Base-by-base conservation (phyloP, 2,888 invertebrate genomes). In the Bimastos eiseni region DNA sequence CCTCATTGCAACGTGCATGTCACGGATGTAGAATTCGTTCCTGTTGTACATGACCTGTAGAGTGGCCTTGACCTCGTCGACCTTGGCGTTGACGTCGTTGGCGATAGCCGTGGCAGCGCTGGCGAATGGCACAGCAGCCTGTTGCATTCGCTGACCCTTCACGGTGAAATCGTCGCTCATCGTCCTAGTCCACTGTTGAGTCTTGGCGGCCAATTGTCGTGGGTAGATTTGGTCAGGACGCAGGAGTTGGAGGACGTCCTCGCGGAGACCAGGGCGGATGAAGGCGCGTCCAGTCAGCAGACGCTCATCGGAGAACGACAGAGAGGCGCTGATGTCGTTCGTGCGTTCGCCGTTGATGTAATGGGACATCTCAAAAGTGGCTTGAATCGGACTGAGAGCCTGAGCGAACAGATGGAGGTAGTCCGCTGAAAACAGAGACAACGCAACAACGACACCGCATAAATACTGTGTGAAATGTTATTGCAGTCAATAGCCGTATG, bases 11-110 rank as follows among this genome's bases (percentile, higher is more conserved):
- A 90, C 24, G 90, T 88, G 44, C 36, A 92, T 92, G 89, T 92
- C 91, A 83, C 90, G 91, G 89, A 91, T 90, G 93, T 91, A 92
- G 92, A 92, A 92, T 33, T 92, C 92, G 91, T 93, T 93, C 34
- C 88, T 83, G 36, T 84, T 34, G 92, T 91, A 91, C 86, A 91
- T 90, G 34, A 37, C 44, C n/a, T 90, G 41, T 30, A 84, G n/a
- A 21, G 36, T 88, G 33, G 86, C 34, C 24, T 55, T 30, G 33
- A 91, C 30, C 89, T 90, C 55, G 11, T 90, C 70, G 49, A 90
- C n/a, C 90, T 91, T 91, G 89, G 37, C 55, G 89, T 38, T 89
- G 88, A 91, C 34, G 90, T 90, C 91, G 30, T 38, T 44, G 90
- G 88, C 41, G 83, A 91, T 89, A 90, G 38, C 83, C n/a, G 38